Percentiles rank a stretch among this genome's conserved stretches.
Conservation (phyloP, 2,797 vertebrate genomes). For the Danionella dracula region DNA sequence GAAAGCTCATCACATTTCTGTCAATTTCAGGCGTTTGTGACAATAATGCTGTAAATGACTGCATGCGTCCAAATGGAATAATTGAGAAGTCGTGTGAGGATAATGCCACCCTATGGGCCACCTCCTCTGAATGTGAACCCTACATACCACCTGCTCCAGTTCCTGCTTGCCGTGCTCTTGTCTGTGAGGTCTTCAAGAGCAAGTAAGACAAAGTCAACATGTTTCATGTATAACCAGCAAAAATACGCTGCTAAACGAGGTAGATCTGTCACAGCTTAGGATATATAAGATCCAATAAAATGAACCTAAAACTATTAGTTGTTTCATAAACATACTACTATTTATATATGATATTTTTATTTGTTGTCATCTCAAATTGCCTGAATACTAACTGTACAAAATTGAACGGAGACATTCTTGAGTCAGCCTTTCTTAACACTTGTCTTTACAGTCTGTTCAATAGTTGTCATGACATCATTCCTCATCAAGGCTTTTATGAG, state of each 20-base stretch:
- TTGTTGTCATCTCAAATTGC: no score
- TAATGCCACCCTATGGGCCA: conserved; percentile 73
- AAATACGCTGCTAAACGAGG: no score
- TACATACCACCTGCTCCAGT: conserved; percentile 11
- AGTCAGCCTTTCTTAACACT: background rate
- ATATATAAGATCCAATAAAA: no score
- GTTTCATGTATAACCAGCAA: no score
- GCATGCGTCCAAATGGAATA: conserved; percentile 67
- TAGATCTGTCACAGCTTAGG: no score
- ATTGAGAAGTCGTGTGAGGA: conserved; percentile 60
- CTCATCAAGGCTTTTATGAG: conserved; percentile 51
- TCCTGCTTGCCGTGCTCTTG: background rate
- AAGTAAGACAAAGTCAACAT: background rate
- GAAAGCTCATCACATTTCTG: no score
- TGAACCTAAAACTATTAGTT: no score
- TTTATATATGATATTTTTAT: no score
- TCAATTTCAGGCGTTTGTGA: conserved; percentile 77
- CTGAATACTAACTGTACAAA: no score
- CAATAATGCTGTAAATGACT: conserved; percentile 78
- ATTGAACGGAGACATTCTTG: no score
- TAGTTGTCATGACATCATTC: conserved; percentile 61
- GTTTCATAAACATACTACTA: no score
- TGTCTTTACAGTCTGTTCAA: conserved; percentile 64
- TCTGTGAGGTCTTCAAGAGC: conserved; percentile 17
- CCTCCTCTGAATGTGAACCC: conserved; percentile 33